A percentile compares a stretch with the other conserved stretches of the same genome.
phyloP scores from a whole-genome alignment of 2,888 invertebrate species.

The Microctonus hyperodae region DNA sequence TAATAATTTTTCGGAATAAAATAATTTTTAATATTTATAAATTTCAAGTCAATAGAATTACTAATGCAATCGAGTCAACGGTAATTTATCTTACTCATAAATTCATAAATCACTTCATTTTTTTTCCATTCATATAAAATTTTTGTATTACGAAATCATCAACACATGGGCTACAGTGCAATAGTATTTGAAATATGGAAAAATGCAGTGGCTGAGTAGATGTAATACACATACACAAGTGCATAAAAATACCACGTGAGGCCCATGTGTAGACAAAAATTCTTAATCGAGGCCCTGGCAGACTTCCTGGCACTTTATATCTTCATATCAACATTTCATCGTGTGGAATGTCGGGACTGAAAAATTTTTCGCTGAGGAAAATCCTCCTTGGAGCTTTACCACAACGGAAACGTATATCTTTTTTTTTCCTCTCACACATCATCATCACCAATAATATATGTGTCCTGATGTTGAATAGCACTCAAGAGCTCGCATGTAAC shows the following conservation, averaged over 20 bases:
- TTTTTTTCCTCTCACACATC: not conserved
- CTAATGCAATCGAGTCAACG: too few relatives aligned
- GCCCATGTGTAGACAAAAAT: slow-evolving; percentile 50
- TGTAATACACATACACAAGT: slow-evolving; percentile 4
- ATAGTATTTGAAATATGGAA: slow-evolving; percentile 52
- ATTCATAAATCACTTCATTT: too few relatives aligned
- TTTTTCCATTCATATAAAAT: too few relatives aligned
- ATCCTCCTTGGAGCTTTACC: slow-evolving; percentile 2
- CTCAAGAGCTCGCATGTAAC: not conserved
- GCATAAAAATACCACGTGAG: slow-evolving; percentile 59
- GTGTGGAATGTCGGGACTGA: slow-evolving; percentile 7
- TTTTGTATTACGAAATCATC: slow-evolving; percentile 54
- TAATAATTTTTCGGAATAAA: not conserved
- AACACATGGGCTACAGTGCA: slow-evolving; percentile 51
- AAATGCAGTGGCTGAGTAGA: slow-evolving; percentile 42
- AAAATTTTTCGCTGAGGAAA: slow-evolving; percentile 2
- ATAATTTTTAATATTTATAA: too few relatives aligned
- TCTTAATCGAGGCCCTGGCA: not conserved
- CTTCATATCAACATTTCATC: not conserved
- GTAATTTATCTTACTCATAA: too few relatives aligned
- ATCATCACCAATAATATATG: not conserved
- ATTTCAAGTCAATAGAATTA: too few relatives aligned
- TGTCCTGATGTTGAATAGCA: too few relatives aligned
- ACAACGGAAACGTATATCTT: not conserved
- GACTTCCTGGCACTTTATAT: slow-evolving; percentile 7